Percentiles rank a stretch among this genome's conserved stretches.
Conservation (phyloP, 1,140 invertebrate genomes). For the Vanessa atalanta region DNA sequence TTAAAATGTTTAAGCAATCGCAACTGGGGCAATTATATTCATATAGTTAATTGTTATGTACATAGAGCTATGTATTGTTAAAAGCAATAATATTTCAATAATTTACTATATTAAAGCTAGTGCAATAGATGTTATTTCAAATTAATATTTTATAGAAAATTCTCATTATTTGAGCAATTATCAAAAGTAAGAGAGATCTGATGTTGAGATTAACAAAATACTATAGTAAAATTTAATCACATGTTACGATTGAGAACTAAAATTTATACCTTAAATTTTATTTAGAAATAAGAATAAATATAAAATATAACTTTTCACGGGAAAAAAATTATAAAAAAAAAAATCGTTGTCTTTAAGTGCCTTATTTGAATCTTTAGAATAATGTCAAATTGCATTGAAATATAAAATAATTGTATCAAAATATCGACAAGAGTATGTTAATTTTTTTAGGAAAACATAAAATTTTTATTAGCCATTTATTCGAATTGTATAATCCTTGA, state of each 20-base stretch:
- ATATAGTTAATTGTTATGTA: constrained; percentile 56
- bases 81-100: constrained; percentile 70
- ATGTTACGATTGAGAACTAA: constrained; percentile 27
- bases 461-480: constrained; percentile 11
- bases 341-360: constrained; percentile 25
- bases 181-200: constrained; percentile 70
- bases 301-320: constrained; percentile 19
- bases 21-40: constrained; percentile 41
- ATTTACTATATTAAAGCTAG: constrained; percentile 57
- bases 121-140: constrained; percentile 77
- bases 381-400: not conserved
- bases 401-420: not conserved
- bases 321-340: constrained; percentile 1
- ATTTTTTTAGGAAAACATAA: not conserved
- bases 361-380: constrained; percentile 8
- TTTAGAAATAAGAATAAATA: constrained; percentile 31
- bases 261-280: constrained; percentile 38
- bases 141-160: constrained; percentile 71
- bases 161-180: constrained; percentile 55
- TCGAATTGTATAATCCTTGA: constrained; percentile 40
- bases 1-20: constrained; percentile 19
- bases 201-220: constrained; percentile 74
- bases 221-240: constrained; percentile 39
- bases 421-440: not conserved
- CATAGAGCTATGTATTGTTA: constrained; percentile 51